Base-by-base conservation (phyloP, 2,797 vertebrate species). In the Sebastiscus albofasciatus region DNA sequence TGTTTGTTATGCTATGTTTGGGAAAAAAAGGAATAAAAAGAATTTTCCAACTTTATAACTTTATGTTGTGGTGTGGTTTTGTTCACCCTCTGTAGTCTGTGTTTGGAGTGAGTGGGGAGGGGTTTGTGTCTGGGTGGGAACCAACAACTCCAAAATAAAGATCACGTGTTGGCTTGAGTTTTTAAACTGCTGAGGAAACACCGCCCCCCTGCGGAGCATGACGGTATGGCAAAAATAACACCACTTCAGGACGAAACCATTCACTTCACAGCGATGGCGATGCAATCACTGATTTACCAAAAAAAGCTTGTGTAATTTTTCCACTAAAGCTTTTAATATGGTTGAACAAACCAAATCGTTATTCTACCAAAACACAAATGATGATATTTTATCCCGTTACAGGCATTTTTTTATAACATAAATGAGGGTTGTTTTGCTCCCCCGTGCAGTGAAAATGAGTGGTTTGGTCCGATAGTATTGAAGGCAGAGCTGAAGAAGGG, bases 221-320 rank as follows among this genome's bases (percentile, higher is more conserved):
- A 10, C 8, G 26, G 89, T 84, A 96, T 95, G 91, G 96, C 96
- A 95, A 96, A 96, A 96, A 96, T 95, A 96, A 87, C 90, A 89
- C 67, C 58, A 22, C 49, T 67, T 80, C 3, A 39, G 87, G 95
- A 88, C 74, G 31, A 29, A 87, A 95, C 95, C 95, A 91, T 90
- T 86, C 72, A 69, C 5, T 22, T 55, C 24, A 18, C 31, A 70
- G 52, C 42, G 18, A 36, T 14, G n/a, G 52, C 2, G 24, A 22
- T 68, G 13, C 10, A 22, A 27, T 46, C 8, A 8, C n/a, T 6
- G 8, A 62, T 42, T 33, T 33, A 22, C 2, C 2, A 18, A 24
- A 20, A 26, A 16, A 58, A 11, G 1, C 2, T 1, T 1, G 1
- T 1, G 0, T 8, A 16, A 10, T 33, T 61, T 2, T 6, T 52